Base-by-base conservation (phyloP, 1,140 invertebrate species). In the Geopemphigus sp. region DNA sequence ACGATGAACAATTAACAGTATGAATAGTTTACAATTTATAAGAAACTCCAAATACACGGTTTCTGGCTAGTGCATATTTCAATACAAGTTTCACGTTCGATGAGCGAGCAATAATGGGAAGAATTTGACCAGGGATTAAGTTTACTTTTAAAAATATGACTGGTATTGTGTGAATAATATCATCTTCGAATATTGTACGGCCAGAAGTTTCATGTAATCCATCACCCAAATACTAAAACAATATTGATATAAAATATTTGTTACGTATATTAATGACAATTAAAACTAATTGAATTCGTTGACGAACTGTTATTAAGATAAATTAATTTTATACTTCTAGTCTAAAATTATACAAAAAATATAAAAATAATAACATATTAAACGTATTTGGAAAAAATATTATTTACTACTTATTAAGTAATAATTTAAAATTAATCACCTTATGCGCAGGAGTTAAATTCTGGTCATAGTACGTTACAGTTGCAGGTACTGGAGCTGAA, bases 391-490 rank as follows among this genome's bases (percentile, higher is more conserved):
- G 19, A 54, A 1, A 54, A 54, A 54, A 54, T 54, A 54, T 54
- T 54, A n/a, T 19, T 5, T 57, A 10, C 47, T 50, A 50, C 12
- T 6, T 50, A 50, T 10, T 57, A 24, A 57, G 4, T 10, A 24
- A 57, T 45, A 45, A 11, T 59, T 29, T 39, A 68, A 50, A 50
- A 8, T 68, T 50, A 11, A 47, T 78, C 10, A 78, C 74, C 57
- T 61, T 50, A 29, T 78, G 74, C 17, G 57, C 74, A 29, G 74
- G 45, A 26, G 74, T 78, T 78, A 78, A 78, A 53, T 14, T 78
- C 29, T 11, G 57, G 17, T 78, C 74, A 29, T 78, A 78, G 0
- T 12, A 6, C 47, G 14, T 19, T 26, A 4, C n/a, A 5, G 14
- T 1, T 5, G 1, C 8, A 19, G 11, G 17, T 19, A 11, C 0